Conservation (phyloP, 2,888 invertebrate genomes). For the Melinopterus prodromus region DNA sequence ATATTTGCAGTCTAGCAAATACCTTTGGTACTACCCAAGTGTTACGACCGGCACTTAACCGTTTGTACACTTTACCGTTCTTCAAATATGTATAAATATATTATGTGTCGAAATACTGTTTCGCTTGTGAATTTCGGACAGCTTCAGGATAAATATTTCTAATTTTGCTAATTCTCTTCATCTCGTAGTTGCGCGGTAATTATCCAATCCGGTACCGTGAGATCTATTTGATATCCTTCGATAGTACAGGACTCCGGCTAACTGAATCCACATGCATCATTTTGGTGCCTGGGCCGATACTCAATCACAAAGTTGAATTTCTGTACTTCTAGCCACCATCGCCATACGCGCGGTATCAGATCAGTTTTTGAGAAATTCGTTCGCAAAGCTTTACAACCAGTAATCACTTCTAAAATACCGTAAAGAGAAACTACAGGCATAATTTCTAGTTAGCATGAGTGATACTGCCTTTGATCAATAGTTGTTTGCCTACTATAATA, state of each 20-base stretch:
- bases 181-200: constrained; percentile 32
- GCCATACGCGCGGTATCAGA: constrained; percentile 27
- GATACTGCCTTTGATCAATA: constrained; percentile 48
- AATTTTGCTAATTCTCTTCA: constrained; percentile 11
- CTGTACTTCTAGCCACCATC: constrained; percentile 34
- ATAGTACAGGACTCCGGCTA: constrained; percentile 10
- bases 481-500: constrained; percentile 49
- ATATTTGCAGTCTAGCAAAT: constrained; percentile 25
- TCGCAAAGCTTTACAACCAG: constrained; percentile 32
- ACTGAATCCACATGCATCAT: constrained; percentile 26
- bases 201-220: constrained; percentile 12
- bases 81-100: no score
- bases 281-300: constrained; percentile 20
- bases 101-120: constrained; percentile 29
- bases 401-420: constrained; percentile 30
- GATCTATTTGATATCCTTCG: constrained; percentile 7
- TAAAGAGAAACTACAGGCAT: constrained; percentile 41
- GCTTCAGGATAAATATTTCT: constrained; percentile 26
- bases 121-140: constrained; percentile 12
- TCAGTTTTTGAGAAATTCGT: constrained; percentile 30
- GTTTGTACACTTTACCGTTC: constrained; percentile 27
- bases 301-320: constrained; percentile 27
- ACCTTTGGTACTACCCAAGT: no score
- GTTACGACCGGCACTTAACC: constrained; percentile 12
- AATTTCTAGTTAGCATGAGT: constrained; percentile 54